Evolutionary conservation across 2,113 vertebrate genomes (phyloP).

Genomic region (Formicarius rufipectus): DNA sequence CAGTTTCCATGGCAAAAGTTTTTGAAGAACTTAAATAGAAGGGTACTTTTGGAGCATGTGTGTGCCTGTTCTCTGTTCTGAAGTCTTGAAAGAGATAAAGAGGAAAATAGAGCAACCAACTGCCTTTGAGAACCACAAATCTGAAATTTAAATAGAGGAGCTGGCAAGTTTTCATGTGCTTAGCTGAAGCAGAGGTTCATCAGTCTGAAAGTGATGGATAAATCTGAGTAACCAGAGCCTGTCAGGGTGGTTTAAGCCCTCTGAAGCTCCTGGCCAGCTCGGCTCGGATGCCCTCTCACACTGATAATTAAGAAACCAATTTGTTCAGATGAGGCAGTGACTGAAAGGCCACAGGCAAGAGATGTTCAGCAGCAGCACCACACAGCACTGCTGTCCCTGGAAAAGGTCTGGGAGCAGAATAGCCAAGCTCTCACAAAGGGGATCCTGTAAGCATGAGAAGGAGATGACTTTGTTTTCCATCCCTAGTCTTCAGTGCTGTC

Average conservation of each 20-base stretch:
- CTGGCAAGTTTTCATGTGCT: constrained; percentile 5
- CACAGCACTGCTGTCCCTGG: not conserved
- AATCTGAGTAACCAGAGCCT: not conserved
- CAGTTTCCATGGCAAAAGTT: not conserved
- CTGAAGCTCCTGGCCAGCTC: not conserved
- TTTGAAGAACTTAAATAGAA: not conserved
- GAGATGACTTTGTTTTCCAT: not conserved
- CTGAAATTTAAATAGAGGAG: constrained; percentile 9
- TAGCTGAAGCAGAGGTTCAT: not conserved
- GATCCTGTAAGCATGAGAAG: not conserved
- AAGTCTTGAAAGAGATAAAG: not conserved
- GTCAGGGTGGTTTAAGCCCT: not conserved
- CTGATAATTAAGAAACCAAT: not conserved
- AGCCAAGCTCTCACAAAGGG: not conserved
- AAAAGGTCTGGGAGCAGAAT: not conserved
- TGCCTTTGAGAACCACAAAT: constrained; percentile 25
- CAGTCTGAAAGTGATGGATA: not conserved
- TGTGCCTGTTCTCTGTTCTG: not conserved
- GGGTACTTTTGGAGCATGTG: not conserved
- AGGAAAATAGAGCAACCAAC: not conserved
- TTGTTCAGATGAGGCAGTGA: not conserved
- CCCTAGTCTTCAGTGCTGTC: not conserved
- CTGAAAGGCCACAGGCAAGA: not conserved
- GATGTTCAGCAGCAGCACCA: not conserved
- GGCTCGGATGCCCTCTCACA: not conserved